Base-by-base conservation (phyloP, 2,888 invertebrate genomes). In the Hirudinaria manillensis region DNA sequence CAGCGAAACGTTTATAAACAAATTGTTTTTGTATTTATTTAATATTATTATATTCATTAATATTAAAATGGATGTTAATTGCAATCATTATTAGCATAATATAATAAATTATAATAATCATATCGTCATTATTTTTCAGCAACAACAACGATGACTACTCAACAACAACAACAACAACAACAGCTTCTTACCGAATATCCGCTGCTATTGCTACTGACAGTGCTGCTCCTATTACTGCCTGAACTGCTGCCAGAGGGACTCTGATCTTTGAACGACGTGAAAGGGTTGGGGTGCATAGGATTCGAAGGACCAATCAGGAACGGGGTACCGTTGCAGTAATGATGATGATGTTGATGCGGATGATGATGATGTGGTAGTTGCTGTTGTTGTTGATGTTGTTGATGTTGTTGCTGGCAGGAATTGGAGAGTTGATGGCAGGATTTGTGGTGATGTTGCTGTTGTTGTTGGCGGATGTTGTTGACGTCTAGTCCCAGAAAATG, bases 171-270 rank as follows among this genome's bases (percentile, higher is more conserved):
- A 45, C 45, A 45, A n/a, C n/a, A n/a, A n/a, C n/a, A n/a, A n/a
- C 10, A 4, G n/a, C 24, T 27, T 16, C 72, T 61, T 34, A 78
- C 76, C 72, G 72, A 36, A 61, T 68, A 77, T 29, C 84, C 80
- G 36, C 84, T 84, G 78, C 84, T 83, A 79, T 83, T 84, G 72
- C 82, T 82, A 79, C 83, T 83, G 74, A 83, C 83, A 34, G 82
- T 82, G 77, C 83, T 83, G 81, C 84, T 84, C 32, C 84, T 78
- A 79, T 84, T 84, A 78, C 83, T 83, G 78, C 81, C 81, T 66
- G 79, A 80, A 61, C 61, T 61, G 61, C 61, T 61, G 3, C 61
- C 61, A 29, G 61, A 61, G 0, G 83, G 83, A 77, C 83, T 83
- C 76, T 82, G 34, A 68, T 68, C 72, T 36, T 72, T 72, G 24